A percentile compares a stretch with the other conserved stretches of the same genome.
Evolutionary conservation across 2,113 vertebrate genomes (phyloP).

Genomic region (Pheucticus melanocephalus): DNA sequence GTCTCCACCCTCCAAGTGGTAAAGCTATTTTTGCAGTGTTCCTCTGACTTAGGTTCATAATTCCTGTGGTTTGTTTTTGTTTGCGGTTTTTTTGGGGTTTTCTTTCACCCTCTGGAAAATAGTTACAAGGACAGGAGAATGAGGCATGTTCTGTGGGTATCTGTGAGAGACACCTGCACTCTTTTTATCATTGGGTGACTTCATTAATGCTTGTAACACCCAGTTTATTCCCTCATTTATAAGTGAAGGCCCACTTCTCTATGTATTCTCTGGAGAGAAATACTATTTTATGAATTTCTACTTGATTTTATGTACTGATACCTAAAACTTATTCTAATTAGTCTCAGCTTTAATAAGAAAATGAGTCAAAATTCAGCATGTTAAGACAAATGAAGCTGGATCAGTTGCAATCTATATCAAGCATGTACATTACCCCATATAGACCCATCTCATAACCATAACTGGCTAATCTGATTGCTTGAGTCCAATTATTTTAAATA

Average conservation of each 20-base stretch:
- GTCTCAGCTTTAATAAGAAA: background rate
- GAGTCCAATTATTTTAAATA: constrained; percentile 49
- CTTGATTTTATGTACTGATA: background rate
- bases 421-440: background rate
- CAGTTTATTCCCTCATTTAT: background rate
- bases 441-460: background rate
- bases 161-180: background rate
- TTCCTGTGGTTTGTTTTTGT: accelerated
- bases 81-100: background rate
- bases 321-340: background rate
- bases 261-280: background rate
- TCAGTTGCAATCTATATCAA: background rate
- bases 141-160: background rate
- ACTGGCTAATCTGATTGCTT: background rate
- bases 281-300: background rate
- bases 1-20: accelerated
- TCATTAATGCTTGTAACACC: background rate
- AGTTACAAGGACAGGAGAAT: background rate
- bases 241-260: background rate
- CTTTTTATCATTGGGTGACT: background rate
- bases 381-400: background rate
- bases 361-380: background rate
- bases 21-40: background rate
- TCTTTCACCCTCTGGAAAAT: background rate
- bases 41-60: background rate